Evolutionary conservation across 1,140 invertebrate species (phyloP), one percentile per base, ranked within the genome.

Genomic region (Campoletis sonorensis): DNA sequence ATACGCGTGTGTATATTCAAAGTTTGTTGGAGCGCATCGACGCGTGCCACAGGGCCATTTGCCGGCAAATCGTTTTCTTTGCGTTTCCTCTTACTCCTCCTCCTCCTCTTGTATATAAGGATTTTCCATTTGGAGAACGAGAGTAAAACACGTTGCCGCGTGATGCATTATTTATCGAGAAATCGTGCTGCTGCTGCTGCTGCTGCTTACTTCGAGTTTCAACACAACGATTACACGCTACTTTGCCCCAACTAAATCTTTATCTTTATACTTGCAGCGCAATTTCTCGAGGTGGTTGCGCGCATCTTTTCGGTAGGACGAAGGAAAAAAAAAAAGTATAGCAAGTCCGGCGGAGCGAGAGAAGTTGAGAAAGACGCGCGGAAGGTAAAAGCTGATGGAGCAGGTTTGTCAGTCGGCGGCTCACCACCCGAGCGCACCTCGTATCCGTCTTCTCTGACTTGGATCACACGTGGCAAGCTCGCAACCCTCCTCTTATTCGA

Each of bases 321-420:
- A 45, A 45, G 40, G 51, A n/a, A n/a, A n/a, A n/a, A n/a, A n/a
- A n/a, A n/a, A n/a, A n/a, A n/a, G n/a, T n/a, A n/a, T n/a, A n/a
- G n/a, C n/a, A n/a, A n/a, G n/a, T n/a, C n/a, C n/a, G n/a, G n/a
- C n/a, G n/a, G n/a, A n/a, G n/a, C n/a, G n/a, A n/a, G n/a, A n/a
- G n/a, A n/a, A n/a, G n/a, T n/a, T n/a, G n/a, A n/a, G n/a, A n/a
- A n/a, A n/a, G n/a, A n/a, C n/a, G n/a, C n/a, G n/a, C n/a, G n/a
- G n/a, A n/a, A n/a, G n/a, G n/a, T n/a, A n/a, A n/a, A n/a, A n/a
- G n/a, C n/a, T n/a, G n/a, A n/a, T n/a, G 84, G 81, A 84, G 84
- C 83, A 84, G 85, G 86, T 90, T 90, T 88, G 89, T 89, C 88
- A 88, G 88, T 86, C 87, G 76, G 89, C 87, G 87, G 88, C 85